Percentiles rank a stretch among this genome's conserved stretches.
phyloP scores from a whole-genome alignment of 1,140 invertebrate species.

The Drosophila eugracilis region DNA sequence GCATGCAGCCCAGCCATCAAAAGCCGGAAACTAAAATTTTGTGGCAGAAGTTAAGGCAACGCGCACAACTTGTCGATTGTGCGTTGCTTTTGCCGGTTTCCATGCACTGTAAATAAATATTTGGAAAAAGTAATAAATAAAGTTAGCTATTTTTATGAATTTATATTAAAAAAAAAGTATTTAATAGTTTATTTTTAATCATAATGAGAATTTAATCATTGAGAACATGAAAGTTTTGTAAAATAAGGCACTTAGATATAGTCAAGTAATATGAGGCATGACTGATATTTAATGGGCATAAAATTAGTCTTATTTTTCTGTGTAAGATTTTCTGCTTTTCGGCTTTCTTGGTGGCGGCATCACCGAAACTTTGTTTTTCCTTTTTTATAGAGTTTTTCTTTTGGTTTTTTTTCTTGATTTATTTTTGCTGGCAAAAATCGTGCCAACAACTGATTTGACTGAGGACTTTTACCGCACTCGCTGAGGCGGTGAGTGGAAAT shows the following conservation, averaged over 20 bases:
- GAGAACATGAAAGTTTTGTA: too few relatives aligned
- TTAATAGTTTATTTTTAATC: too few relatives aligned
- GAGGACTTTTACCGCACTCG: slow-evolving; percentile 58
- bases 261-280: too few relatives aligned
- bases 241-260: too few relatives aligned
- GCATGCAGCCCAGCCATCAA: slow-evolving; percentile 65
- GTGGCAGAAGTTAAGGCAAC: slow-evolving; percentile 77
- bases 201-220: too few relatives aligned
- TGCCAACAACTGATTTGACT: slow-evolving; percentile 80
- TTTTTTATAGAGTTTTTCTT: slow-evolving; percentile 32
- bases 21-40: slow-evolving; percentile 80
- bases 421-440: slow-evolving; percentile 63
- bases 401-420: slow-evolving; percentile 39
- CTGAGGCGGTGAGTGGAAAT: slow-evolving; percentile 27
- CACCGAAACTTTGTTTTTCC: slow-evolving; percentile 66
- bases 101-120: slow-evolving; percentile 1
- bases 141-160: not conserved
- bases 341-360: slow-evolving; percentile 39
- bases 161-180: too few relatives aligned
- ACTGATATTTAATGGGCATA: too few relatives aligned
- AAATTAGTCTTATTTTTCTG: not conserved
- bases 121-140: not conserved
- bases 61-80: slow-evolving; percentile 77
- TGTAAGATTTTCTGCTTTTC: not conserved
- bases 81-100: slow-evolving; percentile 34